Conservation (phyloP, 2,888 invertebrate species). For the Eueremaeus valkanovi region DNA sequence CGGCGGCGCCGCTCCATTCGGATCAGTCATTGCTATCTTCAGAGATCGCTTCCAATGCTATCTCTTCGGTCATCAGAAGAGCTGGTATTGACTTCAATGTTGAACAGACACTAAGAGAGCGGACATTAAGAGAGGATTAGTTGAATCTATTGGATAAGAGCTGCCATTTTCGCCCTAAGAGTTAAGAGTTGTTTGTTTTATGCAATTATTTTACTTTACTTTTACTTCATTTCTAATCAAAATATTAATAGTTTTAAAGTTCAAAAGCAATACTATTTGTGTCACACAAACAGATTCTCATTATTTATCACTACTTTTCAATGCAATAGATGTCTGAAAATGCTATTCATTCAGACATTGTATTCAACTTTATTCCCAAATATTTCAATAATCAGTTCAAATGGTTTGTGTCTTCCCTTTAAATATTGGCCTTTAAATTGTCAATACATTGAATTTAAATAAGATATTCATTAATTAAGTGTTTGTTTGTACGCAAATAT, state of each 20-base stretch:
- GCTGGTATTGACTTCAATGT: not conserved
- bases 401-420: too few species aligned
- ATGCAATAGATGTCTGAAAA: not conserved
- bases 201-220: not conserved
- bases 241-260: conserved; percentile 9
- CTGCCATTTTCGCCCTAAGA: conserved; percentile 6
- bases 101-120: not conserved
- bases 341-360: conserved; percentile 14
- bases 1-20: not conserved
- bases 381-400: too few species aligned
- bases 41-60: too few species aligned
- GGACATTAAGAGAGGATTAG: too few species aligned
- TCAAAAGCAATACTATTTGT: not conserved
- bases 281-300: not conserved
- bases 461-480: too few species aligned
- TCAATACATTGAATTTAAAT: too few species aligned
- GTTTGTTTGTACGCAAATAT: too few species aligned
- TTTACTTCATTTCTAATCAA: conserved; percentile 3
- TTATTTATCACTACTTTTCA: not conserved
- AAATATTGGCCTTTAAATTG: too few species aligned
- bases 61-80: not conserved
- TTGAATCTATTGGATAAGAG: too few species aligned
- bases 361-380: too few species aligned
- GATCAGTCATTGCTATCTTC: conserved; percentile 23
- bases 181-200: too few species aligned